Percentiles rank a stretch among this genome's conserved stretches.
These are phyloP conservation scores for Leptinotarsa lineolata DNA, from an alignment of 1,140 invertebrate genomes.

Conservation along the genomic window DNA sequence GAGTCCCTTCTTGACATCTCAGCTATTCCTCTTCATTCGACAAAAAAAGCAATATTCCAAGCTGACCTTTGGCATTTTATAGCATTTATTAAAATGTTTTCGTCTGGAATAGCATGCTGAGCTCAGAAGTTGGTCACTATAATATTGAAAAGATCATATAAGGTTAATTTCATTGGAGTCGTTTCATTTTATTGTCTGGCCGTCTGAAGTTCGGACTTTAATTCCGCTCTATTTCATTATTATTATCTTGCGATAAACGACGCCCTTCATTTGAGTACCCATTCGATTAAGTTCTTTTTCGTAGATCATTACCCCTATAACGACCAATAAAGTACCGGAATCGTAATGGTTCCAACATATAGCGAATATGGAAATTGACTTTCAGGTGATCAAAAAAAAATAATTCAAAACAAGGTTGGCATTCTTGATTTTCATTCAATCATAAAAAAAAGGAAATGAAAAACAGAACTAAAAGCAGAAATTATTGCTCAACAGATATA, in stretches of 20 bases:
- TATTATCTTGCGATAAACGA: background rate
- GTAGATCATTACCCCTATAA: background rate
- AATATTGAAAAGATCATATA: constrained; percentile 7
- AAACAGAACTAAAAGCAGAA: too few species aligned
- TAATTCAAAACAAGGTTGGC: too few species aligned
- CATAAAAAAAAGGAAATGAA: too few species aligned
- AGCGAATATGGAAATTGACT: too few species aligned
- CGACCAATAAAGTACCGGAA: too few species aligned
- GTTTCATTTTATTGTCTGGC: background rate
- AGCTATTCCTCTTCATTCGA: background rate
- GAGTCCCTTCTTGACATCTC: background rate
- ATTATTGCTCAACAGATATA: too few species aligned
- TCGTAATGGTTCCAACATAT: too few species aligned
- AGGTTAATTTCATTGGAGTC: background rate
- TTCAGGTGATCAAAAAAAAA: too few species aligned
- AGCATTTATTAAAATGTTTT: background rate
- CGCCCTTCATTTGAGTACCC: background rate
- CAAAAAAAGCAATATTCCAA: background rate
- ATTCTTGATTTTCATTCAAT: too few species aligned
- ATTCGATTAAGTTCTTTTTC: background rate
- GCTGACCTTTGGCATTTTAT: background rate
- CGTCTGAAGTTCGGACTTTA: background rate
- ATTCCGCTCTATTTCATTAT: background rate
- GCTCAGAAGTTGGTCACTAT: background rate
- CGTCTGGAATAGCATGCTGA: background rate